phyloP scores from a whole-genome alignment of 2,888 invertebrate genomes.

The Encarsia formosa region DNA sequence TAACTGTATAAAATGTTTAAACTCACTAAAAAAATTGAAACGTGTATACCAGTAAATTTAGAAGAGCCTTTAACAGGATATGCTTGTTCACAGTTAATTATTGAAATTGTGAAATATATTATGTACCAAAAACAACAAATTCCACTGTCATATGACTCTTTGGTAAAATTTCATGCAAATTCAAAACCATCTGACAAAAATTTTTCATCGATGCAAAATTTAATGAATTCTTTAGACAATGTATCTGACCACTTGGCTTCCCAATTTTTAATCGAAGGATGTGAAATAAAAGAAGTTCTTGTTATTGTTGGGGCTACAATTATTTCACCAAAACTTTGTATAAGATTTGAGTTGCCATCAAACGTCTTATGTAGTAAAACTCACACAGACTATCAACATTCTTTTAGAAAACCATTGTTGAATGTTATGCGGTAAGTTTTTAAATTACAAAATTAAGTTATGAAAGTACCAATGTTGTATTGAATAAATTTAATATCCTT shows the following conservation, averaged over 20 bases:
- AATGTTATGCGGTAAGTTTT: slow-evolving; percentile 45
- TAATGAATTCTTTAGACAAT: slow-evolving; percentile 35
- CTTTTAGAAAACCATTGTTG: slow-evolving; percentile 44
- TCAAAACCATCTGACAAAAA: slow-evolving; percentile 40
- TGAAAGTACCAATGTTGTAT: neutral
- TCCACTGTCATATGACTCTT: slow-evolving; percentile 47
- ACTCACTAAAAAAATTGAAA: slow-evolving; percentile 31
- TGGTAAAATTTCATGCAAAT: slow-evolving; percentile 38
- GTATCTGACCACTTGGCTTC: slow-evolving; percentile 39
- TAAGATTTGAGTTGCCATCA: slow-evolving; percentile 41
- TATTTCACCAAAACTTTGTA: slow-evolving; percentile 44
- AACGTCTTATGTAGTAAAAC: slow-evolving; percentile 39
- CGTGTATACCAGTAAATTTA: slow-evolving; percentile 40
- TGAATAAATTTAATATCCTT: slow-evolving; percentile 19
- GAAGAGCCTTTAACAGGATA: slow-evolving; percentile 48
- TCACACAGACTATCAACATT: slow-evolving; percentile 44
- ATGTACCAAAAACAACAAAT: slow-evolving; percentile 51
- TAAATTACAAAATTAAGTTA: slow-evolving; percentile 1
- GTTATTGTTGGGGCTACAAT: slow-evolving; percentile 48
- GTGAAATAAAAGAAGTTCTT: slow-evolving; percentile 44
- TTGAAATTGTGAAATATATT: slow-evolving; percentile 49
- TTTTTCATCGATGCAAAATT: slow-evolving; percentile 32
- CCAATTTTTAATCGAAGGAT: slow-evolving; percentile 37
- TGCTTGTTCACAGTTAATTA: slow-evolving; percentile 45
- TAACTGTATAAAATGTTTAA: slow-evolving; percentile 32